Conservation (phyloP, 2,888 invertebrate species). For the Drosophila sordidapex region DNA sequence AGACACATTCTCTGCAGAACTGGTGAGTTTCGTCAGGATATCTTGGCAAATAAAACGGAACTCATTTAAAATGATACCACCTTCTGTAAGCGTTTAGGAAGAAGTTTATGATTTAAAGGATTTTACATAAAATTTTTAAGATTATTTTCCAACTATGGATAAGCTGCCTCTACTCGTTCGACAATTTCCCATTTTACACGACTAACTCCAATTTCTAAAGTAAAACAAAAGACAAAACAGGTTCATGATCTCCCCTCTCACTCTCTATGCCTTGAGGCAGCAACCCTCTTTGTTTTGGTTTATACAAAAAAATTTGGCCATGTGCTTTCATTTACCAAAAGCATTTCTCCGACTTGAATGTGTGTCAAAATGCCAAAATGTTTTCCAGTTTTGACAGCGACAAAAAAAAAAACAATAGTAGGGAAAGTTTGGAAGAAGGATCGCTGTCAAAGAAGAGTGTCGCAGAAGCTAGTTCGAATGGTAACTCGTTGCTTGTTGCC, state of each 20-base stretch:
- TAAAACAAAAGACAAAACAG: constrained; percentile 20
- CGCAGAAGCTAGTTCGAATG: constrained; percentile 51
- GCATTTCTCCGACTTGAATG: constrained; percentile 34
- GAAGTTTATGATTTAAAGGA: background rate
- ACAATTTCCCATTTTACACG: constrained; percentile 20
- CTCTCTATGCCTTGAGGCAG: constrained; percentile 8
- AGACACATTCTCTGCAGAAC: background rate
- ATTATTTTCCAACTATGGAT: background rate
- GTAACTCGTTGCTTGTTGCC: constrained; percentile 30
- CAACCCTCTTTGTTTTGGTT: constrained; percentile 44
- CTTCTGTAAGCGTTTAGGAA: background rate
- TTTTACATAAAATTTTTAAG: background rate
- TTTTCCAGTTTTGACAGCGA: constrained; percentile 46
- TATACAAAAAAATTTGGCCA: constrained; percentile 37
- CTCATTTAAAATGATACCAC: background rate
- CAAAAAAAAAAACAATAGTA: constrained; percentile 1
- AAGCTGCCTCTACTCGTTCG: constrained; percentile 11
- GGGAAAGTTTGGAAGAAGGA: constrained; percentile 3
- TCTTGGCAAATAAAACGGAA: background rate
- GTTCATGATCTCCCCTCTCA: constrained; percentile 21
- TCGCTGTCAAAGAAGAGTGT: constrained; percentile 15
- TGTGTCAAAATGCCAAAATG: constrained; percentile 65
- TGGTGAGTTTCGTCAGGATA: background rate
- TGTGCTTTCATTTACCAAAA: constrained; percentile 60
- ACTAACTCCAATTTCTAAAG: background rate